These are phyloP conservation scores for Portevinia maculata DNA, from an alignment of 2,888 invertebrate species.

Conservation along the genomic window DNA sequence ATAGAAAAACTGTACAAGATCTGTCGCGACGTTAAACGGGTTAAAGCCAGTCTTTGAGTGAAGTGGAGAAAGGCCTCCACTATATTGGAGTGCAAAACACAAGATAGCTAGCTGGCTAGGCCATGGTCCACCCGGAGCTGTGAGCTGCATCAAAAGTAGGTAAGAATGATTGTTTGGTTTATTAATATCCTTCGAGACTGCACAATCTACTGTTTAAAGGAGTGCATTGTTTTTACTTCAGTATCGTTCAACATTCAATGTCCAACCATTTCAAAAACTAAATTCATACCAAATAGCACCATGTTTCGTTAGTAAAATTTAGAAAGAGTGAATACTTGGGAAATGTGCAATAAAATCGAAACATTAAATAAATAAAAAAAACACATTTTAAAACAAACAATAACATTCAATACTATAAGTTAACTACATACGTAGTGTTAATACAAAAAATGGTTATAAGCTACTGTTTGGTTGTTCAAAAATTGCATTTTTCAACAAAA, in stretches of 20 bases:
- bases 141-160: too few species aligned
- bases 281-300: neutral
- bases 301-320: neutral
- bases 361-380: constrained; percentile 18
- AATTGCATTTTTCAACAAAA: constrained; percentile 9
- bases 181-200: too few species aligned
- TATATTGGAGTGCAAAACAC: too few species aligned
- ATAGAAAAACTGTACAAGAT: too few species aligned
- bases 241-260: neutral
- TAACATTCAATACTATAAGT: constrained; percentile 46
- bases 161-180: too few species aligned
- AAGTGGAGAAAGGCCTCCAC: too few species aligned
- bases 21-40: too few species aligned
- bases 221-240: too few species aligned
- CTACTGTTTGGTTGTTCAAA: constrained; percentile 38
- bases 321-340: constrained; percentile 30
- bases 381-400: constrained; percentile 37
- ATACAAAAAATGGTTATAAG: neutral
- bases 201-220: too few species aligned
- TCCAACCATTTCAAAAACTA: neutral
- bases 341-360: constrained; percentile 56
- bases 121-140: too few species aligned
- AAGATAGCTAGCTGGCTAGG: too few species aligned
- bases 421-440: constrained; percentile 48
- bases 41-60: too few species aligned